Percentiles rank a stretch among this genome's conserved stretches.
phyloP scores from a whole-genome alignment of 1,140 invertebrate species.

The Aphidius ervi region DNA sequence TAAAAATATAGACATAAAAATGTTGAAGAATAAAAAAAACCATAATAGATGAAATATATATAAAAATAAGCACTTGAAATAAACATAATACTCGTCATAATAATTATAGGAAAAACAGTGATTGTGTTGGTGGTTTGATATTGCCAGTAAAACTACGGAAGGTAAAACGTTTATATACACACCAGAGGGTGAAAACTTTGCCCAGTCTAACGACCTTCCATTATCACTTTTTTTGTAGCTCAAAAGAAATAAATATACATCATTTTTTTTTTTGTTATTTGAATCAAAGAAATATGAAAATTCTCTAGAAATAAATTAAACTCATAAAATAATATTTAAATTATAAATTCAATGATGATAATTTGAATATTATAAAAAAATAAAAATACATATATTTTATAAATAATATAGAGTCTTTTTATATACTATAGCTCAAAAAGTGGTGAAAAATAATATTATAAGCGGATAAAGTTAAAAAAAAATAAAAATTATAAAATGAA shows the following conservation, averaged over 20 bases:
- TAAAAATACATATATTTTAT: no score
- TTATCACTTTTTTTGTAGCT: not conserved
- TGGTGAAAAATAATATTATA: no score
- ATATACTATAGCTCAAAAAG: no score
- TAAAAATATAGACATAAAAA: not conserved
- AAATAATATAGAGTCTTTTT: no score
- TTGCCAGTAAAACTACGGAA: not conserved
- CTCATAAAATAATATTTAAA: no score
- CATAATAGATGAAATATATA: not conserved
- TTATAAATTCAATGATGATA: not conserved
- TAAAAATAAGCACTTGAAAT: not conserved
- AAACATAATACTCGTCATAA: constrained; percentile 2
- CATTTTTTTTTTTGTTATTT: no score
- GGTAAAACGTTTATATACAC: not conserved
- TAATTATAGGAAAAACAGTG: constrained; percentile 1
- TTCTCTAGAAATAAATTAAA: no score
- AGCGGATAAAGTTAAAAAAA: no score
- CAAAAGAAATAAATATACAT: not conserved
- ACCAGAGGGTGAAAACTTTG: not conserved
- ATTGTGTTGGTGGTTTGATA: not conserved
- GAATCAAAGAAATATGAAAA: no score
- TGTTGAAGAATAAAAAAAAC: not conserved
- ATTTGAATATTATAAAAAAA: not conserved
- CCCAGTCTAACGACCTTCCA: not conserved
- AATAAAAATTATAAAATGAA: no score